Conservation (phyloP, 2,113 vertebrate genomes). For the Lagenorhynchus albirostris region DNA sequence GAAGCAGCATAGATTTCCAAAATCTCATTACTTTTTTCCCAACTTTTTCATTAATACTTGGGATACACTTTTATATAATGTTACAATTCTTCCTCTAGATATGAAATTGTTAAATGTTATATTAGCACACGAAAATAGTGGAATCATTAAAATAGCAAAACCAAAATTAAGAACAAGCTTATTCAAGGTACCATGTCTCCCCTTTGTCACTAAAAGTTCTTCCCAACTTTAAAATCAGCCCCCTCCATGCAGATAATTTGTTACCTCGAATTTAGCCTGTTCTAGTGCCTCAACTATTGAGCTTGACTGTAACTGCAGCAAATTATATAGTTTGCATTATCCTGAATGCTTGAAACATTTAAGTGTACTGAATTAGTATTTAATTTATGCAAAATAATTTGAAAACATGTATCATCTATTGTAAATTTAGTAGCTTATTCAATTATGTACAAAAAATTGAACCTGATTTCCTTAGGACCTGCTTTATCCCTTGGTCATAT, state of each 20-base stretch:
- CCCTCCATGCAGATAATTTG: neutral
- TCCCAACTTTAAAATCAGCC: neutral
- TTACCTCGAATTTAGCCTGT: neutral
- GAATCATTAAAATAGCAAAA: neutral
- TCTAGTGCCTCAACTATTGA: neutral
- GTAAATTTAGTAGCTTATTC: slow-evolving; percentile 33
- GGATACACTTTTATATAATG: neutral
- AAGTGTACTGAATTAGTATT: slow-evolving; percentile 3
- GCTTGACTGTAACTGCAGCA: neutral
- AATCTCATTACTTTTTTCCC: neutral
- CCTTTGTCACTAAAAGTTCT: neutral
- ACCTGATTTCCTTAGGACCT: neutral
- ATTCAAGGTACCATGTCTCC: neutral
- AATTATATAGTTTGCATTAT: neutral
- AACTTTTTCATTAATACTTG: neutral
- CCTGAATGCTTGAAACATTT: slow-evolving; percentile 8
- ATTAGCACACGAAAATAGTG: neutral
- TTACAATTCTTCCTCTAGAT: neutral
- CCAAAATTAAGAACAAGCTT: neutral
- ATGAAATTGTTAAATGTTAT: neutral
- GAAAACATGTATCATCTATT: neutral
- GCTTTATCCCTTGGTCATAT: neutral
- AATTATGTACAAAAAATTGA: slow-evolving; percentile 1
- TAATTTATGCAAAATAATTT: slow-evolving; percentile 12
- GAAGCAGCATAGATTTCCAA: neutral